Evolutionary conservation across 2,797 vertebrate genomes (phyloP).

Genomic region (Myripristis murdjan): DNA sequence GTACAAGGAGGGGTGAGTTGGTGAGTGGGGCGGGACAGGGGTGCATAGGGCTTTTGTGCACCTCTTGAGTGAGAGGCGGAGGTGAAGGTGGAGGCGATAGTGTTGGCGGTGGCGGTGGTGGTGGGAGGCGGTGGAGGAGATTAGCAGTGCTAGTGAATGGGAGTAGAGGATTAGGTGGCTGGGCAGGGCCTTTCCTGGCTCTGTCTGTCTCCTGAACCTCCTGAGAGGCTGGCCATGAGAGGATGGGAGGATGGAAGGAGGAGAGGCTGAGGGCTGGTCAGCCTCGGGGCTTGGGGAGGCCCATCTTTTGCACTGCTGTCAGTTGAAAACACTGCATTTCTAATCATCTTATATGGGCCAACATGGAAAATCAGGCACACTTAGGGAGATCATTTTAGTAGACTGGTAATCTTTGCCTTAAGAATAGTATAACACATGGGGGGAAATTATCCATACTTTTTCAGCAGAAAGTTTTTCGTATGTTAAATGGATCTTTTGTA

Average conservation of each 20-base stretch:
- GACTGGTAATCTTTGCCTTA: too few relatives aligned
- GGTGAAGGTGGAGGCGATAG: conserved; percentile 65
- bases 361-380: too few relatives aligned
- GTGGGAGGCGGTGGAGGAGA: conserved; percentile 86
- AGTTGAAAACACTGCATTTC: conserved; percentile 33
- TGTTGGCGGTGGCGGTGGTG: conserved; percentile 68
- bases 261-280: conserved; percentile 75
- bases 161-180: conserved; percentile 93
- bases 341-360: neutral
- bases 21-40: conserved; percentile 68
- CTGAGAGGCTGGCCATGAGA: conserved; percentile 56
- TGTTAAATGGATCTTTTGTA: too few relatives aligned
- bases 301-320: conserved; percentile 59
- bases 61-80: conserved; percentile 82
- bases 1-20: conserved; percentile 74
- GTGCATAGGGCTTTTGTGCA: conserved; percentile 83
- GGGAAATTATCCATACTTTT: too few relatives aligned
- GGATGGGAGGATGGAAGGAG: conserved; percentile 68
- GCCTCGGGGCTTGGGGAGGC: conserved; percentile 78
- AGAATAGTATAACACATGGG: too few relatives aligned
- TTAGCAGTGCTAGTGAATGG: conserved; percentile 98
- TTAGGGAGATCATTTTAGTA: too few relatives aligned
- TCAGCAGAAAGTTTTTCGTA: too few relatives aligned
- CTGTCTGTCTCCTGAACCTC: conserved; percentile 76
- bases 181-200: conserved; percentile 77